Percentiles rank a stretch among this genome's conserved stretches.
phyloP scores from a whole-genome alignment of 2,888 invertebrate species.

The Phortica magna region DNA sequence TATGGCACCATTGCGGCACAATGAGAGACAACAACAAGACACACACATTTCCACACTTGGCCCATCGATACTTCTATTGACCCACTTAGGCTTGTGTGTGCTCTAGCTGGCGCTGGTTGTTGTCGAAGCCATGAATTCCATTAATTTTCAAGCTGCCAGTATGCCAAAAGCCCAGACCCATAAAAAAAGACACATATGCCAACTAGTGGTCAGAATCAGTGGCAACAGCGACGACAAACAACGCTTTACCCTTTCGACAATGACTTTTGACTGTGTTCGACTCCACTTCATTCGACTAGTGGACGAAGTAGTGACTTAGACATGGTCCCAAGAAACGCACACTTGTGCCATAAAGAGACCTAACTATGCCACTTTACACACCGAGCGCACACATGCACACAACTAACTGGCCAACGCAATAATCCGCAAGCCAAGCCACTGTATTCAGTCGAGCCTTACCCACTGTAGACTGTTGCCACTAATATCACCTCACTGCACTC shows the following conservation, averaged over 20 bases:
- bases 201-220: constrained; percentile 43
- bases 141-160: constrained; percentile 70
- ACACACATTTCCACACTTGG: not conserved
- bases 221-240: constrained; percentile 22
- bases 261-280: constrained; percentile 6
- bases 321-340: constrained; percentile 47
- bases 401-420: constrained; percentile 21
- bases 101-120: not conserved
- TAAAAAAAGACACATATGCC: constrained; percentile 33
- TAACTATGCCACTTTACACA: constrained; percentile 19
- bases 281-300: not conserved
- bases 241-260: constrained; percentile 66
- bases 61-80: constrained; percentile 48
- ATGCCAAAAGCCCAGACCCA: constrained; percentile 51
- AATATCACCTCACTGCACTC: constrained; percentile 1
- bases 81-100: constrained; percentile 56
- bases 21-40: not conserved
- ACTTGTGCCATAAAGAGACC: constrained; percentile 36
- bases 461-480: constrained; percentile 31
- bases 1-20: constrained; percentile 57
- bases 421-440: constrained; percentile 34
- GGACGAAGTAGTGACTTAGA: constrained; percentile 58
- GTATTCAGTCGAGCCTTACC: constrained; percentile 16
- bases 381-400: constrained; percentile 38
- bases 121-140: constrained; percentile 66